A percentile compares a stretch with the other conserved stretches of the same genome.
Evolutionary conservation across 2,888 invertebrate species (phyloP).

Genomic region (Sinelater perroti): DNA sequence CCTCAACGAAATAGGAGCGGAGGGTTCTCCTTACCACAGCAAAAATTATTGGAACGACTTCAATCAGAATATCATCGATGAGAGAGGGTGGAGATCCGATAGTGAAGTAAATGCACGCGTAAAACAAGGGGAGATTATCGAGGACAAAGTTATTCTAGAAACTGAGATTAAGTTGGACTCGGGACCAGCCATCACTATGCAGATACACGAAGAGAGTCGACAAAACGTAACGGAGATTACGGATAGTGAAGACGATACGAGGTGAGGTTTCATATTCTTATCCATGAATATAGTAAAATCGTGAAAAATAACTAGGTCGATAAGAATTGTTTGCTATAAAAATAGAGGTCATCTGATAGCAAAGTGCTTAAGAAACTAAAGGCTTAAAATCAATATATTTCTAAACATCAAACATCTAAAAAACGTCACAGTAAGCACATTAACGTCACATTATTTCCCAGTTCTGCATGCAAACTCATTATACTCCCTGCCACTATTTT

Average conservation of each 20-base stretch:
- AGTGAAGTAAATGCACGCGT: slow-evolving; percentile 36
- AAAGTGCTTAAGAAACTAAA: too few relatives aligned
- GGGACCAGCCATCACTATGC: slow-evolving; percentile 84
- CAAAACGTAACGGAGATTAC: slow-evolving; percentile 42
- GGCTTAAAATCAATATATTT: too few relatives aligned
- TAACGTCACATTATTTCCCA: too few relatives aligned
- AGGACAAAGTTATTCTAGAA: slow-evolving; percentile 78
- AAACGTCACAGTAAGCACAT: too few relatives aligned
- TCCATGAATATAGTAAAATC: too few relatives aligned
- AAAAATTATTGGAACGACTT: slow-evolving; percentile 38
- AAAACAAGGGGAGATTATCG: slow-evolving; percentile 46
- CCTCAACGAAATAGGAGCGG: slow-evolving; percentile 24
- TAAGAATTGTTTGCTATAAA: too few relatives aligned
- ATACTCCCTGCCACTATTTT: too few relatives aligned
- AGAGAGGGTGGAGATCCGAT: slow-evolving; percentile 36
- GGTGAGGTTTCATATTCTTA: too few relatives aligned
- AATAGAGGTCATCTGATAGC: too few relatives aligned
- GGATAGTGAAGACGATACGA: slow-evolving; percentile 52
- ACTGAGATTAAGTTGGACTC: slow-evolving; percentile 85
- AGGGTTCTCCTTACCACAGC: slow-evolving; percentile 29
- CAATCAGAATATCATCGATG: slow-evolving; percentile 37
- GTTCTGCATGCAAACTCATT: too few relatives aligned
- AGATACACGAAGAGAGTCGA: slow-evolving; percentile 76
- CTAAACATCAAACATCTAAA: too few relatives aligned
- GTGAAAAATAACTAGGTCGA: too few relatives aligned